Evolutionary conservation across 2,888 invertebrate species (phyloP).

Genomic region (Thumatha senex): DNA sequence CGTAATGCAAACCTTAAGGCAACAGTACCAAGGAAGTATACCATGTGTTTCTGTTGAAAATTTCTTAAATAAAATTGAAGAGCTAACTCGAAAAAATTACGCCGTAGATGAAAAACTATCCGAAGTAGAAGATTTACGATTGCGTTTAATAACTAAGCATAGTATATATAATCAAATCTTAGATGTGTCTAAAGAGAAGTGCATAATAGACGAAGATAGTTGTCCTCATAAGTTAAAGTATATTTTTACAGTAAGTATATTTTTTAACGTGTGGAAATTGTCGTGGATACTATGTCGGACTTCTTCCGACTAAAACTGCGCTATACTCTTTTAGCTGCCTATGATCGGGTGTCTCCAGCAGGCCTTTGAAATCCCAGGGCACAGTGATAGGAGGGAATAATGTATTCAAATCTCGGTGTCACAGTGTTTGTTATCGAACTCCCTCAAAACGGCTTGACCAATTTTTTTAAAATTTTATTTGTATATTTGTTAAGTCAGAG

Average conservation of each 20-base stretch:
- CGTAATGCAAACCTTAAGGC: constrained; percentile 62
- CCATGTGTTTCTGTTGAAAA: constrained; percentile 66
- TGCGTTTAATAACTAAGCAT: constrained; percentile 63
- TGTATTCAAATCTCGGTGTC: no score
- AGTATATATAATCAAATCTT: constrained; percentile 67
- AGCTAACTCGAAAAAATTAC: constrained; percentile 53
- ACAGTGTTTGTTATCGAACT: no score
- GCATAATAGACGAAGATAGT: constrained; percentile 54
- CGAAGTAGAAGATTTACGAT: constrained; percentile 66
- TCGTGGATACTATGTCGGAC: no score
- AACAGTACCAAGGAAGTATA: constrained; percentile 72
- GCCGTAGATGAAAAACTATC: constrained; percentile 59
- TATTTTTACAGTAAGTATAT: constrained; percentile 51
- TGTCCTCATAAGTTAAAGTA: constrained; percentile 66
- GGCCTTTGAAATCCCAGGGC: no score
- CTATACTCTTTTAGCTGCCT: background rate
- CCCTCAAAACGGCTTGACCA: no score
- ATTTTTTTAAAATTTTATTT: no score
- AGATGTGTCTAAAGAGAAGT: constrained; percentile 59
- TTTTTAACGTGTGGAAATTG: no score
- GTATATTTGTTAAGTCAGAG: no score
- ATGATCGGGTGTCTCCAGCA: no score
- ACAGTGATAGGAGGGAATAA: no score
- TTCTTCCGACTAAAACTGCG: no score
- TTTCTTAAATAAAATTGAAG: constrained; percentile 60